Evolutionary conservation across 1,140 invertebrate genomes (phyloP), one percentile per base, ranked within the genome.

Genomic region (Ptiloglossa arizonensis): DNA sequence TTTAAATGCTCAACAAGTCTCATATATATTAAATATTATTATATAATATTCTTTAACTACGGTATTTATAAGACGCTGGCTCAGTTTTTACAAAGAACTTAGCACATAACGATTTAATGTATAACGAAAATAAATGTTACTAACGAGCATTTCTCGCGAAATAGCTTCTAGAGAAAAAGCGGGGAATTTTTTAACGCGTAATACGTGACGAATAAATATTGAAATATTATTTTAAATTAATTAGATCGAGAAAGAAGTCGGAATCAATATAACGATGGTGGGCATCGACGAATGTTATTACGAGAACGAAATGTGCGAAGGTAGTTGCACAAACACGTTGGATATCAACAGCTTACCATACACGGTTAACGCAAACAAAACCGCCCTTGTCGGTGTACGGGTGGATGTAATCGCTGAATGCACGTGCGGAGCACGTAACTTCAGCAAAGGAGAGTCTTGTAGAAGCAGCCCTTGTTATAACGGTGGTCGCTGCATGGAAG

Each of bases 281-380:
- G 98, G 97, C 70, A 99, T 99, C 81, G 98, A 99, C 87, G 98
- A 99, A 93, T 99, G 98, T 91, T 93, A 98, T 38, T 97, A 98
- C 89, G 97, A 98, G 93, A 98, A 98, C 89, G 96, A 97, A 87
- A 97, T 96, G 93, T 99, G 98, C 92, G 98, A 99, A 92, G 97
- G 97, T 9, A 98, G 98, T 66, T 99, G 98, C 92, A 98, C 97
- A 1, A 99, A 98, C 92, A 95, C 95, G 44, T 92, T 99, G 35
- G 96, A 97, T 85, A 97, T 98, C 64, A 97, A 96, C 90, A 95
- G 95, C 77, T 92, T 97, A 69, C 98, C 98, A 0, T 98, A 98
- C 82, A 97, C 98, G 95, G 97, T 99, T 0, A 99, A 99, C 93
- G 97, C 98, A 11, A 99, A 99, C 88, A 98, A 97, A 92, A 99